A percentile compares a stretch with the other conserved stretches of the same genome.
These are phyloP conservation scores for Boloria selene DNA, from an alignment of 2,888 invertebrate genomes.

Conservation along the genomic window DNA sequence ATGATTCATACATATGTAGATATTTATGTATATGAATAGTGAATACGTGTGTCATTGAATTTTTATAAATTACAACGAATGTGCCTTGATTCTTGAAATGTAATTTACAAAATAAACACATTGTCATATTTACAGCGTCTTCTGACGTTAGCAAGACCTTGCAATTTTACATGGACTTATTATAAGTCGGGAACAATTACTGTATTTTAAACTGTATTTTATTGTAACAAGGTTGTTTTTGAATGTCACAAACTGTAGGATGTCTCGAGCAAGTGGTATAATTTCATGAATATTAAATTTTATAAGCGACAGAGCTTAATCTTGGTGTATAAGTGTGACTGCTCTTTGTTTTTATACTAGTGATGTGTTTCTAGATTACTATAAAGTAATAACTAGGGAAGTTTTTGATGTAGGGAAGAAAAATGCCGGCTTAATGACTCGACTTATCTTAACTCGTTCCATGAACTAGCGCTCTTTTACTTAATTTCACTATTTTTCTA, in stretches of 20 bases:
- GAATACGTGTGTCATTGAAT: not conserved
- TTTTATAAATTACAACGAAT: not conserved
- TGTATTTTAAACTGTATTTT: not conserved
- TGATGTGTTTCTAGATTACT: no score
- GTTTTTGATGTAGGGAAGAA: no score
- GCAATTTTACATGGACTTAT: conserved; percentile 2
- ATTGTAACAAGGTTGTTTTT: conserved; percentile 4
- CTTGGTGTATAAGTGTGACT: conserved; percentile 4
- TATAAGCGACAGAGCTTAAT: conserved; percentile 18
- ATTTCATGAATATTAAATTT: conserved; percentile 28
- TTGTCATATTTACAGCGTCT: conserved; percentile 12
- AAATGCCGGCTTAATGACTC: no score
- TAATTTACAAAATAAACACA: conserved; percentile 19
- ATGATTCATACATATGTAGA: not conserved
- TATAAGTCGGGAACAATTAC: not conserved
- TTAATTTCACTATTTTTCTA: no score
- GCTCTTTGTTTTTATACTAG: not conserved
- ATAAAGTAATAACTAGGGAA: no score
- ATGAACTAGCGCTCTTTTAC: no score
- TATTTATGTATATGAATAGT: no score
- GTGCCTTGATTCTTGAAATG: not conserved
- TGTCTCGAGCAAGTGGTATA: not conserved
- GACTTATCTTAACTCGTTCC: no score
- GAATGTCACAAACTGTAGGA: not conserved
- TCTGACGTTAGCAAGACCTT: conserved; percentile 1